phyloP scores from a whole-genome alignment of 2,113 vertebrate species.

The Holacanthus passer region DNA sequence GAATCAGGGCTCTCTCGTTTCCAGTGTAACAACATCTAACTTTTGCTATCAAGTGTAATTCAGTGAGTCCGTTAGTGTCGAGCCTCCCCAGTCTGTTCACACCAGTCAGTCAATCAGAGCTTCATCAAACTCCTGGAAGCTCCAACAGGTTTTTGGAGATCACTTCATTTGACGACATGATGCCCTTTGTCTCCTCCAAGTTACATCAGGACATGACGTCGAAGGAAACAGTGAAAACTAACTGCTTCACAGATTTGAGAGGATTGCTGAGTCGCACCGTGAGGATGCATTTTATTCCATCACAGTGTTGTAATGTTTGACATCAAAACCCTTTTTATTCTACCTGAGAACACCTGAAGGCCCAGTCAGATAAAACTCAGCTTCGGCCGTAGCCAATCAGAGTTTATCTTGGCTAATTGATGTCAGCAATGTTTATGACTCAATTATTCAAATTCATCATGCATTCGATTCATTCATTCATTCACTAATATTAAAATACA shows the following conservation, averaged over 20 bases:
- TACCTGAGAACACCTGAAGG: not conserved
- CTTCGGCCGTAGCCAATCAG: constrained; percentile 4
- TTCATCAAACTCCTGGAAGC: constrained; percentile 7
- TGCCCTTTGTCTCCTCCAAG: constrained; percentile 12
- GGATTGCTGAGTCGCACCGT: not conserved
- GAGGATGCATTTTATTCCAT: constrained; percentile 1
- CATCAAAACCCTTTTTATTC: constrained; percentile 18
- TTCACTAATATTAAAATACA: not conserved
- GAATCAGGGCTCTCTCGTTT: constrained; percentile 23
- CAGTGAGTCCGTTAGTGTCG: constrained; percentile 28
- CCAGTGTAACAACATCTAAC: not conserved
- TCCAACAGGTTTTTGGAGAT: not conserved
- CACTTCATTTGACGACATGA: not conserved
- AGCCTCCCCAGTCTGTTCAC: constrained; percentile 22
- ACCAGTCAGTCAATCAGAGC: constrained; percentile 22
- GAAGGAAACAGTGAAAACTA: not conserved
- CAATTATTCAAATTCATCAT: not conserved
- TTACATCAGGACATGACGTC: not conserved
- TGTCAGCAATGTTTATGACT: not conserved
- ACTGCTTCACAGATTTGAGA: not conserved
- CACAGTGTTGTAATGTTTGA: not conserved
- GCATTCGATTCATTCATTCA: not conserved
- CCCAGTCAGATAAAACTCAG: not conserved
- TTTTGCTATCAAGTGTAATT: constrained; percentile 32
- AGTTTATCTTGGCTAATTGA: not conserved